Percentiles rank a stretch among this genome's conserved stretches.
Evolutionary conservation across 1,140 invertebrate species (phyloP).

Genomic region (Episyrphus balteatus): DNA sequence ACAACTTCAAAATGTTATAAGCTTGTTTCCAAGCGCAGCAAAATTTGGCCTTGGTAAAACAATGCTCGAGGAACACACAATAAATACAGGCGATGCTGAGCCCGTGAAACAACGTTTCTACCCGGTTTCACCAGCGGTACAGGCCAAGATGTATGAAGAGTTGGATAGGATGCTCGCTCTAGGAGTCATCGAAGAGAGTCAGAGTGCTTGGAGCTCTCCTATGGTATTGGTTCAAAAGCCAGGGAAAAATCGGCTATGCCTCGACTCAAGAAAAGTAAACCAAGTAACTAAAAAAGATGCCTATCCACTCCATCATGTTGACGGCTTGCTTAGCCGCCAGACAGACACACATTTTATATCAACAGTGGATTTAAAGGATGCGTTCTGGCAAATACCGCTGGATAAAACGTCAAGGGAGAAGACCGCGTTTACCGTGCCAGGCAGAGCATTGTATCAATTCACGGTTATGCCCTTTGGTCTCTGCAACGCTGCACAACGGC

Average conservation of each 20-base stretch:
- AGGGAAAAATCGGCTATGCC: slow-evolving; percentile 12
- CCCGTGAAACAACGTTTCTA: neutral
- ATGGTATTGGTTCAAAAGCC: slow-evolving; percentile 19
- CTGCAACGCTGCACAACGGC: too few species aligned
- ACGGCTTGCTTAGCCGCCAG: slow-evolving; percentile 6
- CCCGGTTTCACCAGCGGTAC: slow-evolving; percentile 4
- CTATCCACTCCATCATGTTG: slow-evolving; percentile 18
- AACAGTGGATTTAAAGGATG: slow-evolving; percentile 22
- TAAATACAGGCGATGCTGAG: too few species aligned
- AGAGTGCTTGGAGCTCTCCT: slow-evolving; percentile 34
- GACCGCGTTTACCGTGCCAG: slow-evolving; percentile 32
- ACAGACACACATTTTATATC: neutral
- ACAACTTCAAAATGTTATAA: slow-evolving; percentile 6
- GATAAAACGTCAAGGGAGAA: slow-evolving; percentile 18
- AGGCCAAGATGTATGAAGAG: too few species aligned
- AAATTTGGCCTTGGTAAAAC: slow-evolving; percentile 9
- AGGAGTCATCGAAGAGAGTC: slow-evolving; percentile 26
- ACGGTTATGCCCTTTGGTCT: slow-evolving; percentile 15
- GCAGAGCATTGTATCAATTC: too few species aligned
- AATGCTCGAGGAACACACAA: neutral
- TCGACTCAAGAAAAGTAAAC: slow-evolving; percentile 21
- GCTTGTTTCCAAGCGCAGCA: slow-evolving; percentile 14
- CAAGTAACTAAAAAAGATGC: slow-evolving; percentile 17
- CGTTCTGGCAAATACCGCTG: slow-evolving; percentile 28
- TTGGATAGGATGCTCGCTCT: too few species aligned